A percentile compares a stretch with the other conserved stretches of the same genome.
These are phyloP conservation scores for Antigone vipio DNA, from an alignment of 2,113 vertebrate species.

Conservation along the genomic window DNA sequence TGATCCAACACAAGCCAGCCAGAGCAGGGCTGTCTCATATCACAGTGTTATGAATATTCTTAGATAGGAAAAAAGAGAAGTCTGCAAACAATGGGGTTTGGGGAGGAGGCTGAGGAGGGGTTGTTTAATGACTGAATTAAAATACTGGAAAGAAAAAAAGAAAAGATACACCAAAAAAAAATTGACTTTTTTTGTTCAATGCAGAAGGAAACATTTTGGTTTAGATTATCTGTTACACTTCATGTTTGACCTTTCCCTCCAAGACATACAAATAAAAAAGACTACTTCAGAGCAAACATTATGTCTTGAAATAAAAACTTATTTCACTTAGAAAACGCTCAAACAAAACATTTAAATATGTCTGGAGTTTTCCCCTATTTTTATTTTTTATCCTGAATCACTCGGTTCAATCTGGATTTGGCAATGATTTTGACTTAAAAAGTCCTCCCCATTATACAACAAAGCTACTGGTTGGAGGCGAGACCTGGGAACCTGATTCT, in stretches of 20 bases:
- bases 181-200: background rate
- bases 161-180: background rate
- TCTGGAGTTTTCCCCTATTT: background rate
- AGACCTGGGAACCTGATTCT: background rate
- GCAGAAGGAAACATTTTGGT: constrained; percentile 27
- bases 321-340: constrained; percentile 17
- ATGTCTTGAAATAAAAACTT: background rate
- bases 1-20: constrained; percentile 43
- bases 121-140: constrained; percentile 24
- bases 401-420: constrained; percentile 18
- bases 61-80: constrained; percentile 36
- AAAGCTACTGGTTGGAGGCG: background rate
- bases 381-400: constrained; percentile 7
- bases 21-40: background rate
- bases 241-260: constrained; percentile 16
- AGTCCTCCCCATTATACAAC: background rate
- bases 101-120: background rate
- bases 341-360: background rate
- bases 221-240: constrained; percentile 9
- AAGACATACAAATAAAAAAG: constrained; percentile 12
- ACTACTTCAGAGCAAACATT: background rate
- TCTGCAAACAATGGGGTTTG: constrained; percentile 20
- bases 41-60: constrained; percentile 17
- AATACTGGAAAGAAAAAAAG: background rate
- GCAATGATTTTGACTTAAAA: constrained; percentile 7